Evolutionary conservation across 2,888 invertebrate genomes (phyloP).

Genomic region (Drosophila borealis): DNA sequence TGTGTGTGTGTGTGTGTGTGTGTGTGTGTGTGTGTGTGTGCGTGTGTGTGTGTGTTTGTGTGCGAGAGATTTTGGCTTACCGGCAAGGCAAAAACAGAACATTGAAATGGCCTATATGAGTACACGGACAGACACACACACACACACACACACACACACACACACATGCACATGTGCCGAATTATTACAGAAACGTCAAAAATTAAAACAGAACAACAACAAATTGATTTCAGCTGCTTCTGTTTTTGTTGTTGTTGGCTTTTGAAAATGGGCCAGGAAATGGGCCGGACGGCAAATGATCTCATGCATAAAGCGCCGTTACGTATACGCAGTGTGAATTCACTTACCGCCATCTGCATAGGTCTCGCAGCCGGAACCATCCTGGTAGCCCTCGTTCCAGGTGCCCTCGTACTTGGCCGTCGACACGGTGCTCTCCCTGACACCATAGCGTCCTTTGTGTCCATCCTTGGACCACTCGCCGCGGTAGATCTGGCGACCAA

Average conservation of each 20-base stretch:
- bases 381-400: conserved; percentile 99
- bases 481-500: conserved; percentile 98
- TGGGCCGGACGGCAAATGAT: conserved; percentile 63
- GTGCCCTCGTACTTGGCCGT: conserved; percentile 99
- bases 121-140: conserved; percentile 7
- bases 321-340: conserved; percentile 52
- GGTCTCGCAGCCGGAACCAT: conserved; percentile 99
- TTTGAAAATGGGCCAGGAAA: conserved; percentile 61
- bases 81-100: conserved; percentile 32
- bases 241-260: conserved; percentile 28
- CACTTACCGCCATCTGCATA: conserved; percentile 99
- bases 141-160: conserved; percentile 8
- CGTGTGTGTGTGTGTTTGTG: conserved; percentile 13
- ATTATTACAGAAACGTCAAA: conserved; percentile 74
- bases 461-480: conserved; percentile 99
- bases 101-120: conserved; percentile 23
- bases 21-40: conserved; percentile 7
- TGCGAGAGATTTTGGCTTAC: conserved; percentile 27
- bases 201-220: conserved; percentile 53
- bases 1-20: conserved; percentile 13
- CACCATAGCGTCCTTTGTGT: conserved; percentile 99
- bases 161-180: conserved; percentile 31
- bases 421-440: conserved; percentile 97
- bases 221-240: conserved; percentile 47
- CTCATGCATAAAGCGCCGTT: conserved; percentile 71